Conservation (phyloP, 92 coral and sea anemone species). For the Muricea muricata region DNA sequence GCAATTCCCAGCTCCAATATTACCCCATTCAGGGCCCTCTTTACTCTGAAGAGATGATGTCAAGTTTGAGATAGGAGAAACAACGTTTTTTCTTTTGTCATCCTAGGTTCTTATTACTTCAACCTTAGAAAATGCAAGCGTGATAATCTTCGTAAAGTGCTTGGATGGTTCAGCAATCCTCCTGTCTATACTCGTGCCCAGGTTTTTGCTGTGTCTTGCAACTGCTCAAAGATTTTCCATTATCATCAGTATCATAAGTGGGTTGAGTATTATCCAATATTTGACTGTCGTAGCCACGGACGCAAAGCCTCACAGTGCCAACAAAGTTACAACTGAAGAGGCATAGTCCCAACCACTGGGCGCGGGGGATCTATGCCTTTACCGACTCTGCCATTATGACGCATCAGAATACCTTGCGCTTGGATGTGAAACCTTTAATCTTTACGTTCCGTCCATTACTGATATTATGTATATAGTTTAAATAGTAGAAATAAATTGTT, state of each 20-base stretch:
- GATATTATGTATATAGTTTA: too few species aligned
- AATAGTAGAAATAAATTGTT: too few species aligned
- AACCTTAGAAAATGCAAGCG: slow-evolving; percentile 32
- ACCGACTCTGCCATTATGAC: too few species aligned
- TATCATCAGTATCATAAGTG: slow-evolving; percentile 15
- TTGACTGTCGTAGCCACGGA: background rate
- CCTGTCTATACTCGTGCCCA: slow-evolving; percentile 27
- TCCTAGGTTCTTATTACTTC: slow-evolving; percentile 19
- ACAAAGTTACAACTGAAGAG: background rate
- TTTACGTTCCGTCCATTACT: too few species aligned
- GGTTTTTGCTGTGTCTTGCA: slow-evolving; percentile 10
- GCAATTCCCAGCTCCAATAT: too few species aligned
- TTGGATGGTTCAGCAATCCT: slow-evolving; percentile 35
- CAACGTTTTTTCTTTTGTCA: background rate
- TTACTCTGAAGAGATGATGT: too few species aligned
- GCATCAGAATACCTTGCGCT: too few species aligned
- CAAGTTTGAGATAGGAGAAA: background rate
- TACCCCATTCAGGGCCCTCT: too few species aligned
- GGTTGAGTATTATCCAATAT: background rate
- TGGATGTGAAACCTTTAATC: too few species aligned
- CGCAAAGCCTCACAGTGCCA: background rate
- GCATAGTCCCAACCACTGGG: too few species aligned
- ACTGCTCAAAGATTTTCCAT: background rate
- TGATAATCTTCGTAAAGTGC: slow-evolving; percentile 29
- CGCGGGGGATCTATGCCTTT: too few species aligned